These are phyloP conservation scores for Arrhamphus sclerolepis DNA, from an alignment of 2,797 vertebrate species.

Conservation along the genomic window DNA sequence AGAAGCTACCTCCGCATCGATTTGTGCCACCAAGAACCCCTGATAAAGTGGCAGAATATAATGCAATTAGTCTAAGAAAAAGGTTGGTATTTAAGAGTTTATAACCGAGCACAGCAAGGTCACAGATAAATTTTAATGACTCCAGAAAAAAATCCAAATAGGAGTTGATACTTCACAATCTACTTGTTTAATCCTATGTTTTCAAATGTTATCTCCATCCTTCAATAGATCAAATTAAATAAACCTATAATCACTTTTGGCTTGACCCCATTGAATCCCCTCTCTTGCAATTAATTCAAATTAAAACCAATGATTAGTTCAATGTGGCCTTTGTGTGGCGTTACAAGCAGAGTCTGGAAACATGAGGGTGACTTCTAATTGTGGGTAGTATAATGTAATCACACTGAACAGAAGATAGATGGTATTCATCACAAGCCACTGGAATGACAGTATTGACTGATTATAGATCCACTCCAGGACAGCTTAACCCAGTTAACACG, in stretches of 20 bases:
- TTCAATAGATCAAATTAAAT: background rate
- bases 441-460: slow-evolving; percentile 26
- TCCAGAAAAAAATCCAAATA: no score
- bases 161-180: no score
- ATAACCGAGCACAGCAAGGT: background rate
- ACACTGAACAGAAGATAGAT: slow-evolving; percentile 21
- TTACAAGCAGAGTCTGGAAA: no score
- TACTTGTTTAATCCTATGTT: no score
- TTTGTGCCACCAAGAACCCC: no score
- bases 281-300: no score
- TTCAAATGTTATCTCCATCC: background rate
- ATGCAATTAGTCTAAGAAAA: no score
- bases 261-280: background rate
- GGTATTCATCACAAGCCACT: slow-evolving; percentile 19
- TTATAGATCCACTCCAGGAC: slow-evolving; percentile 10
- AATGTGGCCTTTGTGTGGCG: slow-evolving; percentile 8
- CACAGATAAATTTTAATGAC: background rate
- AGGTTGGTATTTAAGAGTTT: no score
- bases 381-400: background rate
- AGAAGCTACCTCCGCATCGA: no score
- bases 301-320: slow-evolving; percentile 3
- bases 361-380: no score
- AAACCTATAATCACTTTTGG: background rate
- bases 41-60: no score
- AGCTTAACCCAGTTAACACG: slow-evolving; percentile 11